Evolutionary conservation across 2,797 vertebrate species (phyloP).

Genomic region (Lates japonicus): DNA sequence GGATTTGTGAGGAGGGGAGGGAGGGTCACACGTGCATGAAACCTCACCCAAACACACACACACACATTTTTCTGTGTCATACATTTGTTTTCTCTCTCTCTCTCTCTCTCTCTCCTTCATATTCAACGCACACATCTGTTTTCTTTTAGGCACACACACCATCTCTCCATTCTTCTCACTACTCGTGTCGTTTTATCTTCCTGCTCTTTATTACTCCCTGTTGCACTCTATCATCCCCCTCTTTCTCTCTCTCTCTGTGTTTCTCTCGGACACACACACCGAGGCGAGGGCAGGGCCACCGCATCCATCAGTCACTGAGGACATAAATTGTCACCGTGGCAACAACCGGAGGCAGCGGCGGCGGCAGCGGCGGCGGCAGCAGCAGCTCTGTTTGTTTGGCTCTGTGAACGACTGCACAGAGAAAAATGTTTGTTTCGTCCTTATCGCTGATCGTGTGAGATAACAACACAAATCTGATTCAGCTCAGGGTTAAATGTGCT

Average conservation of each 20-base stretch:
- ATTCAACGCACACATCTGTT: background rate
- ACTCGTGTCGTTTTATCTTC: constrained; percentile 8
- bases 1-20: constrained; percentile 34
- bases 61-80: constrained; percentile 6
- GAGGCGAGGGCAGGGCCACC: constrained; percentile 46
- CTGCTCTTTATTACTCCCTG: constrained; percentile 11
- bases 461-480: constrained; percentile 2
- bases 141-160: background rate
- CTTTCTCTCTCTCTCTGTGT: background rate
- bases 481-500: background rate
- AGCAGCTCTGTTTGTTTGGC: constrained; percentile 36
- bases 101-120: background rate
- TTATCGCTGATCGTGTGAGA: background rate
- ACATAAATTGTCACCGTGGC: constrained; percentile 78
- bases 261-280: background rate
- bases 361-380: constrained; percentile 32
- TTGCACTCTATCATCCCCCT: constrained; percentile 6
- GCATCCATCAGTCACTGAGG: constrained; percentile 71
- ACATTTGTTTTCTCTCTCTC: constrained; percentile 39
- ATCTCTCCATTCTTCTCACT: background rate
- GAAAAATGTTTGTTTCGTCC: background rate
- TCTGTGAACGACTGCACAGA: constrained; percentile 1
- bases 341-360: constrained; percentile 60
- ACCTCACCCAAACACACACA: constrained; percentile 44
- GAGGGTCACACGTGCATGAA: constrained; percentile 36